Base-by-base conservation (phyloP, 2,113 vertebrate species). In the Aspiorhynchus laticeps region DNA sequence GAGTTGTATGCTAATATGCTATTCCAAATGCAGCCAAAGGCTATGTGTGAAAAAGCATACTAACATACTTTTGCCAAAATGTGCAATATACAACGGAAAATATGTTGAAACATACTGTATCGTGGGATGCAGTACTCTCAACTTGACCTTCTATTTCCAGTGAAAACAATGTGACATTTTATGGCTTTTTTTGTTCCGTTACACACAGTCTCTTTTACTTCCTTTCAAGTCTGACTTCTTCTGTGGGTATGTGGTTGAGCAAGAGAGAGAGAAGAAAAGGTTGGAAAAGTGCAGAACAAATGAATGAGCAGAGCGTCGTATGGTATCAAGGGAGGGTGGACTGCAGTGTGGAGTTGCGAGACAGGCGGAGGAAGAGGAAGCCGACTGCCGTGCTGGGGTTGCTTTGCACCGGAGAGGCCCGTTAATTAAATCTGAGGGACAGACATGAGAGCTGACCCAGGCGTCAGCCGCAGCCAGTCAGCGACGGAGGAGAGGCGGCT, bases 351-450 rank as follows among this genome's bases (percentile, higher is more conserved):
- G 85, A 78, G 69, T 89, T 87, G 90, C 88, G 88, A 89, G 92
- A 88, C 86, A 85, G 65, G 92, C 89, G 86, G 87, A 80, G 89
- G 88, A 88, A 90, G 91, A 90, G 92, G 92, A 94, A 95, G 93
- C 91, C 74, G 93, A 93, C 92, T 90, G 92, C 93, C 91, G 92
- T 92, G 90, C 90, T 41, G 67, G 48, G 46, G 28, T 74, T 56
- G 82, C 67, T 84, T 41, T 84, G 82, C 76, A 92, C 92, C 87
- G 92, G 91, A 94, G 93, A 93, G 91, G 93, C 90, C 93, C 91
- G 92, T 94, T 96, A 95, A 95, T 96, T 96, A 96, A 95, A 95
- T 96, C 93, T 94, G 94, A 96, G 95, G 93, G 93, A 95, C 93
- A 94, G 94, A 95, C 94, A 93, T 93, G 93, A 94, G 93, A 92